Evolutionary conservation across 2,113 vertebrate species (phyloP).

Genomic region (Coracopsis vasa): DNA sequence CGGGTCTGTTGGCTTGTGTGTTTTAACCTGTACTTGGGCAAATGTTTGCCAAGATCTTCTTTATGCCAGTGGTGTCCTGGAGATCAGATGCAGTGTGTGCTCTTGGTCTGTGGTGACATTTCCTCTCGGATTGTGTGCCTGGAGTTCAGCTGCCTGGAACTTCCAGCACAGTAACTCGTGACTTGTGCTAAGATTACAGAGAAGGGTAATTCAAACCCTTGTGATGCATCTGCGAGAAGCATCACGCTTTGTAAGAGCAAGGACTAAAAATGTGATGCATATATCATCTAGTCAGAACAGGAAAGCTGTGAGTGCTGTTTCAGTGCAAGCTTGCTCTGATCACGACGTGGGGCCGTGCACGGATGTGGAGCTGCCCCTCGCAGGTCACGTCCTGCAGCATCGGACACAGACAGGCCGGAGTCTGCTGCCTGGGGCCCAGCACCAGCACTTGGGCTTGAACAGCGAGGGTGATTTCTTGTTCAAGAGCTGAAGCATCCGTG

Average conservation of each 20-base stretch:
- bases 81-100: not conserved
- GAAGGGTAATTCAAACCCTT: not conserved
- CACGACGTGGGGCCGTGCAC: accelerated
- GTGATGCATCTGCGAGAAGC: not conserved
- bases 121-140: accelerated
- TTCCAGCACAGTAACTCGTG: not conserved
- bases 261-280: not conserved
- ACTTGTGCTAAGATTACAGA: not conserved
- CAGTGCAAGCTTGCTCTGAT: accelerated
- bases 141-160: not conserved
- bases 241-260: not conserved
- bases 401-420: not conserved
- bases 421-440: not conserved
- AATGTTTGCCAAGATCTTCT: not conserved
- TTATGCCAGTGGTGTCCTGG: not conserved
- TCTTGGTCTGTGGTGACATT: not conserved
- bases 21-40: not conserved
- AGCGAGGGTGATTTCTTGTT: not conserved
- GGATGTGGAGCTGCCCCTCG: not conserved
- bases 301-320: not conserved
- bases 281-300: not conserved
- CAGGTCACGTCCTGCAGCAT: not conserved
- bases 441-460: not conserved
- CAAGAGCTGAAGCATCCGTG: accelerated
- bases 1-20: not conserved